phyloP scores from a whole-genome alignment of 2,797 vertebrate genomes.

The Apodemus agrarius region DNA sequence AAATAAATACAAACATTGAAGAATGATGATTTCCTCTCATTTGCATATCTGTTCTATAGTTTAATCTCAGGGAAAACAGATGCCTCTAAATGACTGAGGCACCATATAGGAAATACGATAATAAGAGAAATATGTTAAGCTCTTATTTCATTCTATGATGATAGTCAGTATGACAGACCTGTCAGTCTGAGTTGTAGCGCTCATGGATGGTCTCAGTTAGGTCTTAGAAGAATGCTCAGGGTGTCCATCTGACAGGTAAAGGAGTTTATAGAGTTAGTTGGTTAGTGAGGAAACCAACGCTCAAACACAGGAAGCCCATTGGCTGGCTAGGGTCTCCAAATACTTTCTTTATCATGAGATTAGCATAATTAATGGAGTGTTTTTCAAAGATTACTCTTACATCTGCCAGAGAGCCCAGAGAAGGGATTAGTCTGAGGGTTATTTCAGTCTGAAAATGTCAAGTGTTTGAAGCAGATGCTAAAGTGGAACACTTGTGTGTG shows the following conservation, averaged over 20 bases:
- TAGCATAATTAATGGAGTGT: slow-evolving; percentile 43
- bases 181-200: not conserved
- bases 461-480: not conserved
- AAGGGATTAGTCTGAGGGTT: slow-evolving; percentile 45
- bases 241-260: not conserved
- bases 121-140: not conserved
- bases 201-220: not conserved
- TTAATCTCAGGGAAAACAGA: slow-evolving; percentile 9
- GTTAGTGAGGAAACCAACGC: not conserved
- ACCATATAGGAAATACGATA: slow-evolving; percentile 12
- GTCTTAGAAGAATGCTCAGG: not conserved
- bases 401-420: slow-evolving; percentile 14
- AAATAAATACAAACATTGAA: not conserved
- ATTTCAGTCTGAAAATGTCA: slow-evolving; percentile 56
- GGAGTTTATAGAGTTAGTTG: not conserved
- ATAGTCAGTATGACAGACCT: not conserved
- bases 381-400: slow-evolving; percentile 54
- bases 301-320: not conserved
- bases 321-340: not conserved
- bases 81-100: not conserved
- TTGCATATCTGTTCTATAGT: slow-evolving; percentile 6
- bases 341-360: slow-evolving; percentile 55
- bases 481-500: not conserved
- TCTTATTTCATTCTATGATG: not conserved
- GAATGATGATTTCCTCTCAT: not conserved